Conservation (phyloP, 2,797 vertebrate genomes). For the Pogonophryne albipinna region DNA sequence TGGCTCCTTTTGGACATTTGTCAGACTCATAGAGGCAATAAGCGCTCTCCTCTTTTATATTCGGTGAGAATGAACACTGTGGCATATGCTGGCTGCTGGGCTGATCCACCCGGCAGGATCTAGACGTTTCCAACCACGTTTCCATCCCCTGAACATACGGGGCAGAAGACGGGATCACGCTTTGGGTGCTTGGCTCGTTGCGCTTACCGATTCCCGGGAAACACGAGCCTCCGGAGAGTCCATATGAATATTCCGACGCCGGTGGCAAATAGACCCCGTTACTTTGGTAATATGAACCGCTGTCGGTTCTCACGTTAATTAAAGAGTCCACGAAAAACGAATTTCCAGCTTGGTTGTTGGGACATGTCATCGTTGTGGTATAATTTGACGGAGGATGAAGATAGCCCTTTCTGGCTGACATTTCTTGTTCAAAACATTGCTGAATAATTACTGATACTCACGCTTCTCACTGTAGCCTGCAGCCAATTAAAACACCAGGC, state of each 20-base stretch:
- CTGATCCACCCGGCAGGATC: conserved; percentile 93
- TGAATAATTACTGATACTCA: conserved; percentile 99
- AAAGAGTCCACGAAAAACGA: conserved; percentile 98
- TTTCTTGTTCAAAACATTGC: conserved; percentile 99
- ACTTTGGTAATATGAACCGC: conserved; percentile 92
- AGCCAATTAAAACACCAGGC: conserved; percentile 97
- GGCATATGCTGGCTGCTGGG: conserved; percentile 89
- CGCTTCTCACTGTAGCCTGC: conserved; percentile 91
- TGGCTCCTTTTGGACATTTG: conserved; percentile 93
- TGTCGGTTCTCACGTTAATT: conserved; percentile 94
- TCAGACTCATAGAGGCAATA: conserved; percentile 97
- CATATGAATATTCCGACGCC: conserved; percentile 94
- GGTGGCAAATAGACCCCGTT: conserved; percentile 93
- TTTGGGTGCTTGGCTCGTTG: conserved; percentile 89
- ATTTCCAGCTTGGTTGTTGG: conserved; percentile 95
- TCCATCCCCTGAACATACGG: conserved; percentile 94
- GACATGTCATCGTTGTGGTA: conserved; percentile 98
- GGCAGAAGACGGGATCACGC: conserved; percentile 87
- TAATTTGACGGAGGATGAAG: conserved; percentile 98
- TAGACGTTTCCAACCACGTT: conserved; percentile 93
- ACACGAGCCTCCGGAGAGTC: conserved; percentile 93
- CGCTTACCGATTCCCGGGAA: conserved; percentile 93
- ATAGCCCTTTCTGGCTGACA: conserved; percentile 99
- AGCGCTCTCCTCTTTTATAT: conserved; percentile 96
- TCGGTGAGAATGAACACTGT: conserved; percentile 93